Evolutionary conservation across 2,113 vertebrate species (phyloP).

Genomic region (Mormoops blainvillei): DNA sequence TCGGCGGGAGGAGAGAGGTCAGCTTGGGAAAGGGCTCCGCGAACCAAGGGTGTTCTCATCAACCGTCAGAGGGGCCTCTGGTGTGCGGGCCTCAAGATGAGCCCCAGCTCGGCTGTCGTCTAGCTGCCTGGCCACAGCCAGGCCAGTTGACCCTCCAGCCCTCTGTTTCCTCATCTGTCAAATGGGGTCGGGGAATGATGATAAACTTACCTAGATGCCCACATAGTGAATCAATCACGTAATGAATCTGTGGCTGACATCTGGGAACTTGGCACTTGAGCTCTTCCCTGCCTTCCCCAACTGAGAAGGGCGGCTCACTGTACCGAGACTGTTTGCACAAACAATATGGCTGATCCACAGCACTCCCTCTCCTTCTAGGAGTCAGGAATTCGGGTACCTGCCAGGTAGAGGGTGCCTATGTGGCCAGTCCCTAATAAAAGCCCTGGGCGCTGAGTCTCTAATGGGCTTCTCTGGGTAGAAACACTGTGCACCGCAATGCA

Average conservation of each 20-base stretch:
- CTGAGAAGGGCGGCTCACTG: background rate
- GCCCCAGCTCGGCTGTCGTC: background rate
- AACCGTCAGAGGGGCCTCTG: background rate
- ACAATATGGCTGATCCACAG: background rate
- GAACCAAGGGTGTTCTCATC: background rate
- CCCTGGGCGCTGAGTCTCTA: background rate
- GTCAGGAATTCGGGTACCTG: background rate
- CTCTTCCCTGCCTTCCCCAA: background rate
- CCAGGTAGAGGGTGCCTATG: background rate
- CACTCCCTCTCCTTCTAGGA: background rate
- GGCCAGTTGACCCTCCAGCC: background rate
- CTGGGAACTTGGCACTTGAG: background rate
- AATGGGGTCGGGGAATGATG: background rate
- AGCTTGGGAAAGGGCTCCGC: background rate
- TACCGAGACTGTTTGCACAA: background rate
- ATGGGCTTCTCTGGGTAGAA: background rate
- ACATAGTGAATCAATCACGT: background rate
- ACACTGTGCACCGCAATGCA: background rate
- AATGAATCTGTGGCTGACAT: background rate
- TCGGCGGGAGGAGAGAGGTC: background rate
- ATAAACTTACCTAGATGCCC: background rate
- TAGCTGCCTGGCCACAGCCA: background rate
- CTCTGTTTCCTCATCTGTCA: background rate
- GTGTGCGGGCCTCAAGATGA: background rate
- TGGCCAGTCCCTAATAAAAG: background rate